These are phyloP conservation scores for Pseudomyrmex cubaensis DNA, from an alignment of 1,140 invertebrate genomes.

Conservation along the genomic window DNA sequence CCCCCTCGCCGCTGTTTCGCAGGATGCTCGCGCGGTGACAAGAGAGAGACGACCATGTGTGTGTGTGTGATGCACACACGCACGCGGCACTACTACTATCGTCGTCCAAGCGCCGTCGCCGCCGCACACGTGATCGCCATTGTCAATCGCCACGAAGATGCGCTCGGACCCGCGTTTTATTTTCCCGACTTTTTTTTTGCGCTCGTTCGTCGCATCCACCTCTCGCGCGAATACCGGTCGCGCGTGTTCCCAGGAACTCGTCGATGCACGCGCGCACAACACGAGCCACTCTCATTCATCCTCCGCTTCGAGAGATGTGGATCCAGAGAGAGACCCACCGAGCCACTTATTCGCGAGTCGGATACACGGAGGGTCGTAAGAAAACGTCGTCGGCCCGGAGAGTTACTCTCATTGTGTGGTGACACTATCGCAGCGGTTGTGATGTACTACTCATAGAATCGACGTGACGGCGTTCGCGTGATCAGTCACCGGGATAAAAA, in stretches of 20 bases:
- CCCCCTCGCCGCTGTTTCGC: constrained; percentile 56
- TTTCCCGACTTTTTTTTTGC: constrained; percentile 69
- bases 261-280: not conserved
- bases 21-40: constrained; percentile 46
- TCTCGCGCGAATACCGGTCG: constrained; percentile 9
- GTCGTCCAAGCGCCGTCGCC: constrained; percentile 42
- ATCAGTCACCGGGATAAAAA: not conserved
- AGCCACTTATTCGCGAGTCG: no score
- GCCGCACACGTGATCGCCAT: constrained; percentile 78
- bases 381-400: no score
- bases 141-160: constrained; percentile 72
- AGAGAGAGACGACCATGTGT: constrained; percentile 50
- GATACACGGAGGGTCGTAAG: no score
- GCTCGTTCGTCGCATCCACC: constrained; percentile 41
- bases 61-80: not conserved
- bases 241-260: constrained; percentile 2
- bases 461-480: no score
- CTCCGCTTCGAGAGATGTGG: not conserved
- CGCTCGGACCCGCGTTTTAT: constrained; percentile 67
- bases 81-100: constrained; percentile 15
- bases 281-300: constrained; percentile 58
- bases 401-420: not conserved
- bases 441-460: not conserved
- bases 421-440: not conserved
- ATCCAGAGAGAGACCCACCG: not conserved